A percentile compares a stretch with the other conserved stretches of the same genome.
Evolutionary conservation across 2,888 invertebrate species (phyloP).

Genomic region (Beris chalybata): DNA sequence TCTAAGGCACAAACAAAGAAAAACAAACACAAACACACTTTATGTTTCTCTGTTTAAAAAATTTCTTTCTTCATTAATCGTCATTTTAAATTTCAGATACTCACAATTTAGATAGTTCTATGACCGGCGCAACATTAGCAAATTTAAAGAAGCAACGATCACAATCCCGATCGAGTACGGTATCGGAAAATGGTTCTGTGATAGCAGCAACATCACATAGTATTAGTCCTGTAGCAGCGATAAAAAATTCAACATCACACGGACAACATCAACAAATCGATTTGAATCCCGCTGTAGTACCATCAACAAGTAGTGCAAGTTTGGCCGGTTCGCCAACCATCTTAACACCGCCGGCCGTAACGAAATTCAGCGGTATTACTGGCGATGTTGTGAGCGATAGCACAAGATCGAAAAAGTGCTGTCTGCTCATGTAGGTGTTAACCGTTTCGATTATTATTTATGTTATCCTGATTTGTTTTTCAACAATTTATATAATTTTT

Average conservation of each 20-base stretch:
- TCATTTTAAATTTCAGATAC: slow-evolving; percentile 41
- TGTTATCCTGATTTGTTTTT: slow-evolving; percentile 37
- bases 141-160: slow-evolving; percentile 92
- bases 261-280: slow-evolving; percentile 43
- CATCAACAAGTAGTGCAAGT: slow-evolving; percentile 50
- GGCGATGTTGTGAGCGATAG: slow-evolving; percentile 76
- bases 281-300: slow-evolving; percentile 6
- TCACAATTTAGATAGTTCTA: slow-evolving; percentile 45
- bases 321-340: slow-evolving; percentile 37
- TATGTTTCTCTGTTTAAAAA: not conserved
- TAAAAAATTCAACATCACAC: slow-evolving; percentile 54
- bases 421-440: slow-evolving; percentile 67
- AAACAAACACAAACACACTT: too few relatives aligned
- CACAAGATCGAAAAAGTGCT: slow-evolving; percentile 70
- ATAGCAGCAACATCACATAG: slow-evolving; percentile 44
- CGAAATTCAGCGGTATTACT: slow-evolving; percentile 72
- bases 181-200: slow-evolving; percentile 58
- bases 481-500: slow-evolving; percentile 40
- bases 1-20: too few relatives aligned
- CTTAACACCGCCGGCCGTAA: slow-evolving; percentile 43
- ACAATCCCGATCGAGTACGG: slow-evolving; percentile 67
- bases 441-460: slow-evolving; percentile 38
- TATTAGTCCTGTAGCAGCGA: slow-evolving; percentile 44
- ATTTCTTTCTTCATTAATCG: not conserved
- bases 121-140: slow-evolving; percentile 68